Evolutionary conservation across 2,888 invertebrate genomes (phyloP).

Genomic region (Pemphredon lugubris): DNA sequence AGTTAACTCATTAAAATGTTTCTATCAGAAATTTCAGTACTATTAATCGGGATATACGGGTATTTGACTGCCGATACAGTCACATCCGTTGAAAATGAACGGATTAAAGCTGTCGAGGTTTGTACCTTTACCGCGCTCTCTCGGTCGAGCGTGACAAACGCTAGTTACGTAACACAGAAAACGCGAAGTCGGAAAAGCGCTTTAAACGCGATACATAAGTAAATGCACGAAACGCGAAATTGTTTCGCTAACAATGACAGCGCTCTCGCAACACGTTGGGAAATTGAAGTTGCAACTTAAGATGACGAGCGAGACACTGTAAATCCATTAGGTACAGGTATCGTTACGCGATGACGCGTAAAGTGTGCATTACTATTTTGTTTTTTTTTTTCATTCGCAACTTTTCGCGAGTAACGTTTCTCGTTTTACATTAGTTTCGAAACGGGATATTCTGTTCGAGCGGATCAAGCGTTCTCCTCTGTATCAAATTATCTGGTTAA

Average conservation of each 20-base stretch:
- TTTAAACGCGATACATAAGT: not conserved
- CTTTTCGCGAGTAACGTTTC: no score
- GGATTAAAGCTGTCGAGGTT: not conserved
- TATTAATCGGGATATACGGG: no score
- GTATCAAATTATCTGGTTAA: no score
- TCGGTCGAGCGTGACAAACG: not conserved
- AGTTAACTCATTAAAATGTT: not conserved
- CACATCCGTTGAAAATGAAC: no score
- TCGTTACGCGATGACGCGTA: no score
- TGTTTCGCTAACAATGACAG: not conserved
- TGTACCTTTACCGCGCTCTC: not conserved
- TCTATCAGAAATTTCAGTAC: not conserved
- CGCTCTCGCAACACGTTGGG: not conserved
- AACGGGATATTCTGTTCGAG: no score
- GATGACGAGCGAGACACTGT: not conserved
- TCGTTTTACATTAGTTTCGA: no score
- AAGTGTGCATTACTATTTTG: no score
- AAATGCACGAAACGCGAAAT: not conserved
- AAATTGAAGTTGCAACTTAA: conserved; percentile 1
- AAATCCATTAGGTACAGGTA: not conserved
- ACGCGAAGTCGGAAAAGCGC: not conserved
- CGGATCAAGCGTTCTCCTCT: no score
- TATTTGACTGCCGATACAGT: not conserved
- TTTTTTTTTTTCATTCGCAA: no score
- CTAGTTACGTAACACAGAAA: not conserved